Base-by-base conservation (phyloP, 2,888 invertebrate species). In the Agrotis clavis region DNA sequence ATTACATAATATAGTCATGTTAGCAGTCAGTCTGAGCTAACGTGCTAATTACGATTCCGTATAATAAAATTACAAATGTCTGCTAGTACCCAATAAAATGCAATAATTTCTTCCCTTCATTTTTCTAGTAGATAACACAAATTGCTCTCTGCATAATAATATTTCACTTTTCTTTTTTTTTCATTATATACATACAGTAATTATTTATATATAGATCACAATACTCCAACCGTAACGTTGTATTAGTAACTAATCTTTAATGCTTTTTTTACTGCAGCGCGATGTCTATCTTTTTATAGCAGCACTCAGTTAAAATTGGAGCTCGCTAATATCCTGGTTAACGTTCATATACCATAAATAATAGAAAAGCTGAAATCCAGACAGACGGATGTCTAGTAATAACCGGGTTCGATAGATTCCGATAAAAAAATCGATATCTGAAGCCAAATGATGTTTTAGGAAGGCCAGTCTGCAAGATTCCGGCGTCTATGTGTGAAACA, bases 391-490 rank as follows among this genome's bases (percentile, higher is more conserved):
- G 59, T 11, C 57, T 67, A 60, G 53, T 79, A 77, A 75, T 72
- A 64, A 41, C 25, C 45, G 47, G 25, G 70, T 79, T 81, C 54
- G 30, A 73, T 71, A 54, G 53, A 41, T 41, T 41, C 41, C 9
- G 41, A 11, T 9, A 0, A 11, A 41, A 41, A 41, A 41, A 41
- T 41, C 41, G 41, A 71, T 79, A 75, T 73, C 30, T 69, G 67
- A 59, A 67, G 16, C 60, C 18, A 64, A 68, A 67, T 9, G 50
- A 83, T 64, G 54, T 73, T 69, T 76, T 69, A 77, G 79, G 80
- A 13, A 19, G 78, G 65, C 86, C 66, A 41, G 70, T 93, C 93
- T 93, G 82, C 51, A 41, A 80, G 83, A 70, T 89, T 89, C 74
- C 50, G 47, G 82, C 21, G 76, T 90, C 91, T 91, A 71, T 74